phyloP scores from a whole-genome alignment of 1,140 invertebrate genomes.

The Latrodectus geometricus region DNA sequence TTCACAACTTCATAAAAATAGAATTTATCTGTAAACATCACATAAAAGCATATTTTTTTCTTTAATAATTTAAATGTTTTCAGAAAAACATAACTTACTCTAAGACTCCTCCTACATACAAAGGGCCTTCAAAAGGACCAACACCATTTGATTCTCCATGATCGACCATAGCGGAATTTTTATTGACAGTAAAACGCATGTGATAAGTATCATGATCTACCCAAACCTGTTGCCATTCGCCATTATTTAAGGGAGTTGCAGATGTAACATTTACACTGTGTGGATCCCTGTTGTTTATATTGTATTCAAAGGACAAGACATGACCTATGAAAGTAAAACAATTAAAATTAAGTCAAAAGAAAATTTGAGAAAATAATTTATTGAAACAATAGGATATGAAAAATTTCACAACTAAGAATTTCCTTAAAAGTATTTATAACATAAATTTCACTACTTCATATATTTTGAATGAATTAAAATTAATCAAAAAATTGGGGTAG shows the following conservation, averaged over 20 bases:
- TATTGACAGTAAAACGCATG: constrained; percentile 93
- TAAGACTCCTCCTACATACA: constrained; percentile 91
- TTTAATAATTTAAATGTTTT: too few species aligned
- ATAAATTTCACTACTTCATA: too few species aligned
- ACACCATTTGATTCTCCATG: constrained; percentile 86
- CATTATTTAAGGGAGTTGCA: constrained; percentile 83
- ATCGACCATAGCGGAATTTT: constrained; percentile 87
- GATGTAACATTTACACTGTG: constrained; percentile 84
- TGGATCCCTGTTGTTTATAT: constrained; percentile 76
- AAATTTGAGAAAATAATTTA: not conserved
- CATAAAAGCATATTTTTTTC: too few species aligned
- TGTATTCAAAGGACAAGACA: constrained; percentile 89
- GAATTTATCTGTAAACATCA: too few species aligned
- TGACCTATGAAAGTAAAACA: constrained; percentile 74
- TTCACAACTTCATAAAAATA: too few species aligned
- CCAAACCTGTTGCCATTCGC: constrained; percentile 93
- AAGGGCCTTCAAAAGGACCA: constrained; percentile 90
- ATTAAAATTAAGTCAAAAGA: too few species aligned
- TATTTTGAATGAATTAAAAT: too few species aligned
- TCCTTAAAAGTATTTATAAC: too few species aligned
- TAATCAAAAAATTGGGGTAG: too few species aligned
- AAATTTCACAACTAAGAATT: not conserved
- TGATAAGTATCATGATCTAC: constrained; percentile 83
- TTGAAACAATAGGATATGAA: not conserved
- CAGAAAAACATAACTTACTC: constrained; percentile 74